phyloP scores from a whole-genome alignment of 2,113 vertebrate species.

The Vanacampus margaritifer region DNA sequence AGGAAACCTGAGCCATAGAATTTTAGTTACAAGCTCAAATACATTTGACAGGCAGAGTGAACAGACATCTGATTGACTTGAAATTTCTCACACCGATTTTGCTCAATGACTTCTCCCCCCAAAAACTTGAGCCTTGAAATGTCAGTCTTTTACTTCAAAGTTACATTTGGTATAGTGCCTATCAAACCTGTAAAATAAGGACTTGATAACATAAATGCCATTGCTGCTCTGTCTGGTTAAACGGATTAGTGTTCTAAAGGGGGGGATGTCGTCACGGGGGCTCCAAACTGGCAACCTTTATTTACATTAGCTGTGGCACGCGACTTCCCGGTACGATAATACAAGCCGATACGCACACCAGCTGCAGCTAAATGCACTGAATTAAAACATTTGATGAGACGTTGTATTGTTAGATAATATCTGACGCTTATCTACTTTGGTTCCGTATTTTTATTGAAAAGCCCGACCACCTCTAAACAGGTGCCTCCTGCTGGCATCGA shows the following conservation, averaged over 20 bases:
- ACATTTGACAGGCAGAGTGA: too few species aligned
- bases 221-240: neutral
- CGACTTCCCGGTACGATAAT: neutral
- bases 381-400: neutral
- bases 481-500: neutral
- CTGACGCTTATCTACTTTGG: neutral
- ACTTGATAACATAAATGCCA: neutral
- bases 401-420: neutral
- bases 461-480: neutral
- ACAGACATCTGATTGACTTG: too few species aligned
- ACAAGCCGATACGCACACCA: neutral
- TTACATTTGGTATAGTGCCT: neutral
- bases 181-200: constrained; percentile 22
- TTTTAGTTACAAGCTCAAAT: too few species aligned
- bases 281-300: constrained; percentile 2
- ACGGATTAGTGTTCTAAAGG: neutral
- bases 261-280: neutral
- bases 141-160: neutral
- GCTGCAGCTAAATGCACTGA: neutral
- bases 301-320: neutral
- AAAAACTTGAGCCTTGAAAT: neutral
- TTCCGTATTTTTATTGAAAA: neutral
- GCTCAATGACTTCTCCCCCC: too few species aligned
- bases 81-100: too few species aligned
- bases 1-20: too few species aligned